Base-by-base conservation (phyloP, 2,888 invertebrate genomes). In the Eupelmus urozonus region DNA sequence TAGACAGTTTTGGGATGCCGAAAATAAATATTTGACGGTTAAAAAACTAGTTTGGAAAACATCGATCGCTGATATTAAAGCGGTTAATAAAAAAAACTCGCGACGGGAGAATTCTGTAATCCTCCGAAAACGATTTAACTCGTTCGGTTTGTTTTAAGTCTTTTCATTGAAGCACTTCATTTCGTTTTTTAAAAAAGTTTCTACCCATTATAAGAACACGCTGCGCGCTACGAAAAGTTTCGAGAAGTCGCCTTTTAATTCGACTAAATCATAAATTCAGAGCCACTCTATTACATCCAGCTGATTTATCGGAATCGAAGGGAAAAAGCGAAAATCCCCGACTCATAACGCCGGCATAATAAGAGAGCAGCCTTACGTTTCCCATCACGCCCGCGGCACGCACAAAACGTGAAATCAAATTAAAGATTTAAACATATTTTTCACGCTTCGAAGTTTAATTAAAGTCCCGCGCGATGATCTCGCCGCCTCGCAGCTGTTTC, bases 371-470 rank as follows among this genome's bases (percentile, higher is more conserved):
- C 13, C 45, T 18, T 70, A n/a, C 29, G 20, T 34, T 34, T 34
- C 40, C 40, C 18, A 34, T 51, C 20, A 18, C n/a, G 42, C n/a
- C n/a, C n/a, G 23, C 34, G 67, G 53, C 27, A 66, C n/a, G n/a
- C 13, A 60, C 4, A 27, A 51, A 11, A 23, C 9, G 42, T 60
- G 11, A 67, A 45, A 57, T 65, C 45, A 69, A 69, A 76, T 62
- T 69, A 23, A 76, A 65, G 57, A 63, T 55, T 63, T 25, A 57
- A 70, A 57, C 63, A 76, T 34, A 34, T 72, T 70, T 70, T 70
- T 76, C 76, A 70, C 63, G 76, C 45, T 57, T 49, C 57, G 57
- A 57, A 63, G 13, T 67, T 67, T 75, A 75, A 76, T 76, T 70
- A 76, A 76, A 76, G 63, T 63, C 57, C 49, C 45, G 3, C 34